Evolutionary conservation across 2,113 vertebrate genomes (phyloP), one percentile per base, ranked within the genome.

Genomic region (Rhizomys pruinosus): DNA sequence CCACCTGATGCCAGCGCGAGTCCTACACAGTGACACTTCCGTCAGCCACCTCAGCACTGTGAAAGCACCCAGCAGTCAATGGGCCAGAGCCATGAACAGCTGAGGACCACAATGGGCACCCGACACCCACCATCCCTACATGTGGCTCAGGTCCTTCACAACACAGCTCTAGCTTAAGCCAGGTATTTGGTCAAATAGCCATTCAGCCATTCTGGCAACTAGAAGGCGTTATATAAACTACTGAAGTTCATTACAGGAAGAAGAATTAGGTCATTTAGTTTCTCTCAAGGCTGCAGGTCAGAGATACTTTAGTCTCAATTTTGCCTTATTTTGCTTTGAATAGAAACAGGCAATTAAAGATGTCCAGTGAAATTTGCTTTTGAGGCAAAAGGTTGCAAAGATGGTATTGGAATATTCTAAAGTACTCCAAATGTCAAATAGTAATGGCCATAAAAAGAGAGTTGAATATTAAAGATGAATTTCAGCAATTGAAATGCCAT

Each of bases 301-400:
- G 81, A 92, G 79, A 66, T 32, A 61, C 86, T 95, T 66, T 42
- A 73, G 16, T 64, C 57, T 82, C 52, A 93, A 73, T 92, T 96
- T 92, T 89, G 84, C 32, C 90, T 97, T 85, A 82, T 73, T 96
- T 96, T 95, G 13, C 57, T 92, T 77, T 32, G 63, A 89, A 74
- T 64, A 87, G 87, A 96, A 94, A 79, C 20, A 90, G 72, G 20
- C 59, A 74, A 96, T 97, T 97, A 96, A 84, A 96, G 71, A 89
- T 84, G 71, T 79, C 90, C 44, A 4, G 72, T 92, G 78, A 94
- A 94, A 84, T 97, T 80, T 96, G 37, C 90, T 94, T 95, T 86
- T 61, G 78, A 93, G 85, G 89, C 86, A 79, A 84, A 96, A 96
- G 80, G 86, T 64, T 88, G 37, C 73, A 85, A 78, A 90, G 78